Evolutionary conservation across 2,888 invertebrate genomes (phyloP).

Genomic region (Archips crataeganus): DNA sequence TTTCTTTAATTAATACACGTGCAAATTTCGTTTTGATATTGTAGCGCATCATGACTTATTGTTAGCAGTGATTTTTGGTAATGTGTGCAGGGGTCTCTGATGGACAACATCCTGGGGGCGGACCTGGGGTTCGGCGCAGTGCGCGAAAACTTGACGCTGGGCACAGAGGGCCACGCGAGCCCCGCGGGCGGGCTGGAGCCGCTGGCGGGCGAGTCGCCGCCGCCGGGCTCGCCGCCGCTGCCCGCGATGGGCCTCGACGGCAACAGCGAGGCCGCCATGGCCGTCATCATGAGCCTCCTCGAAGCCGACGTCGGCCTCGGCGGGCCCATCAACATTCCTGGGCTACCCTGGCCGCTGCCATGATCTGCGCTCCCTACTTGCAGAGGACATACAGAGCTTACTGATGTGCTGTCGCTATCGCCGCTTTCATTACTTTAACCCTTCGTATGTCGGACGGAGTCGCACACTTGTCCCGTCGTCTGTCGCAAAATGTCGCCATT

Average conservation of each 20-base stretch:
- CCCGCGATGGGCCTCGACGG: constrained; percentile 85
- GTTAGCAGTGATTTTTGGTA: background rate
- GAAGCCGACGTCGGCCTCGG: constrained; percentile 96
- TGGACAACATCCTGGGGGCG: constrained; percentile 63
- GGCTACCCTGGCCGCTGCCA: constrained; percentile 94
- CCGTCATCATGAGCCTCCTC: constrained; percentile 95
- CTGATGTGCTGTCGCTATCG: background rate
- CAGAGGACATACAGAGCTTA: background rate
- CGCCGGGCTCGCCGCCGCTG: constrained; percentile 60
- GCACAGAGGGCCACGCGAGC: constrained; percentile 53
- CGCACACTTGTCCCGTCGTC: too few species aligned
- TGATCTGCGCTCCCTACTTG: constrained; percentile 58
- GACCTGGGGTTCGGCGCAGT: constrained; percentile 58
- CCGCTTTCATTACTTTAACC: background rate
- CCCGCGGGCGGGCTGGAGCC: constrained; percentile 77
- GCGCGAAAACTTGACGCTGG: constrained; percentile 71
- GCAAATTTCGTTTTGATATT: background rate
- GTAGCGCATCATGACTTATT: background rate
- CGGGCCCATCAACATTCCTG: constrained; percentile 94
- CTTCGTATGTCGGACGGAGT: too few species aligned
- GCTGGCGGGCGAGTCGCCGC: constrained; percentile 47
- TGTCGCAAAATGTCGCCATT: too few species aligned
- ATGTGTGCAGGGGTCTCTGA: constrained; percentile 57
- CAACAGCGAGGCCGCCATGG: constrained; percentile 96
- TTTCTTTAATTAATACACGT: too few species aligned